These are phyloP conservation scores for Chrysocyon brachyurus DNA, from an alignment of 2,797 vertebrate species.

Conservation along the genomic window DNA sequence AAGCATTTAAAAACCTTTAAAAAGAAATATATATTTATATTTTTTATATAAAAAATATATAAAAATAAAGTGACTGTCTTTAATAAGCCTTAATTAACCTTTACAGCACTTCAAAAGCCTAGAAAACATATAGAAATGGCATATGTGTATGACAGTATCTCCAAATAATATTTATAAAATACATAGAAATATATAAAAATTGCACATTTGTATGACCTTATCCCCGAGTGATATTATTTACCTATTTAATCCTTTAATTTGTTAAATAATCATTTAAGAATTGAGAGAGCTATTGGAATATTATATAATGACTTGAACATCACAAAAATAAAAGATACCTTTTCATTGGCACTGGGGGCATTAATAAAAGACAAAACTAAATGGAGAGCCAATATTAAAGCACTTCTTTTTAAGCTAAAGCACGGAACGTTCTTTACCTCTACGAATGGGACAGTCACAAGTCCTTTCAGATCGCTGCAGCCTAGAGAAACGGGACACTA, in stretches of 20 bases:
- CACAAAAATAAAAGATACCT: not conserved
- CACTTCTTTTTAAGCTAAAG: slow-evolving; percentile 71
- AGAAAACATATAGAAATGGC: not conserved
- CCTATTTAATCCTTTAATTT: not conserved
- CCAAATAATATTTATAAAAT: not conserved
- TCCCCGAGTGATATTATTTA: not conserved
- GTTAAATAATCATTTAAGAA: slow-evolving; percentile 58
- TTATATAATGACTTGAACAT: slow-evolving; percentile 49
- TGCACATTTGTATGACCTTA: not conserved
- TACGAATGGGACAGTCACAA: slow-evolving; percentile 22
- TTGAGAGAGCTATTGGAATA: slow-evolving; percentile 32
- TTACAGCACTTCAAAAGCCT: not conserved
- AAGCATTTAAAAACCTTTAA: no score
- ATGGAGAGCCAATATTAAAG: slow-evolving; percentile 62
- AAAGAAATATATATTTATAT: no score
- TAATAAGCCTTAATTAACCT: slow-evolving; percentile 9
- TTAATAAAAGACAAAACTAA: slow-evolving; percentile 63
- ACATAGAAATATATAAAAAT: not conserved
- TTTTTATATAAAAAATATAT: no score
- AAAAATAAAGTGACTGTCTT: not conserved
- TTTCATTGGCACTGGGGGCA: not conserved
- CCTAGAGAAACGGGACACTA: not conserved
- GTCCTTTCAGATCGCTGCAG: slow-evolving; percentile 63
- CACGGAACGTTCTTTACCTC: slow-evolving; percentile 60
- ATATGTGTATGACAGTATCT: not conserved